Percentiles rank a stretch among this genome's conserved stretches.
These are phyloP conservation scores for Halichondria panicea DNA, from an alignment of 37 sponge, comb jelly and placozoan species.

Conservation along the genomic window DNA sequence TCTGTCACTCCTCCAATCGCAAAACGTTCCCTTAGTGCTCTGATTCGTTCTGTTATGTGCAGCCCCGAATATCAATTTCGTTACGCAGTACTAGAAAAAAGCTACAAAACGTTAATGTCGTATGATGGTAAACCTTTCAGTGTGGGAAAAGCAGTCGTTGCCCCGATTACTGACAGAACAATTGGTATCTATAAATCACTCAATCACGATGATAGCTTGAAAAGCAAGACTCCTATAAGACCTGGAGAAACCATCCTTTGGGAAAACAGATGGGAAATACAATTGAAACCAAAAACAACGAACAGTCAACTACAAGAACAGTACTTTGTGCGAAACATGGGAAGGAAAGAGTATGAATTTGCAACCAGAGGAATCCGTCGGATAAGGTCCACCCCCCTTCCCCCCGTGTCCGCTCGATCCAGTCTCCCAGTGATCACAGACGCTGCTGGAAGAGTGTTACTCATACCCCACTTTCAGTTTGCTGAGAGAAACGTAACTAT, in stretches of 20 bases:
- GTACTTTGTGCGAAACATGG: constrained; percentile 30
- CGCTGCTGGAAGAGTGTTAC: constrained; percentile 16
- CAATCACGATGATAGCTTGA: no score
- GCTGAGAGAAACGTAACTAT: constrained; percentile 22
- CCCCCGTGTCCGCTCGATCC: constrained; percentile 27
- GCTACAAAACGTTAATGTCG: no score
- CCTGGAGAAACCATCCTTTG: constrained; percentile 55
- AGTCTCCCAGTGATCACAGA: constrained; percentile 65
- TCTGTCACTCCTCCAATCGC: no score
- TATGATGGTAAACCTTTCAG: no score
- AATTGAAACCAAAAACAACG: neutral
- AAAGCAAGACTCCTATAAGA: constrained; percentile 19
- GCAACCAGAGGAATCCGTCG: constrained; percentile 40
- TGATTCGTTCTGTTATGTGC: no score
- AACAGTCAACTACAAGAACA: neutral
- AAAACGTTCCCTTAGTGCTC: no score
- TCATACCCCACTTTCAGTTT: constrained; percentile 59
- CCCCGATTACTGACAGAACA: no score
- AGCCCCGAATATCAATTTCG: no score
- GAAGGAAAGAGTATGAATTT: neutral
- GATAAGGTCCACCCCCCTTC: constrained; percentile 11
- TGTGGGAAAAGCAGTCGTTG: no score
- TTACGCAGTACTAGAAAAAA: no score
- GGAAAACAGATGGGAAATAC: constrained; percentile 55
- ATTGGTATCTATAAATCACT: no score